A percentile compares a stretch with the other conserved stretches of the same genome.
These are phyloP conservation scores for Tribolium castaneum DNA, from an alignment of 1,140 invertebrate genomes.

Conservation along the genomic window DNA sequence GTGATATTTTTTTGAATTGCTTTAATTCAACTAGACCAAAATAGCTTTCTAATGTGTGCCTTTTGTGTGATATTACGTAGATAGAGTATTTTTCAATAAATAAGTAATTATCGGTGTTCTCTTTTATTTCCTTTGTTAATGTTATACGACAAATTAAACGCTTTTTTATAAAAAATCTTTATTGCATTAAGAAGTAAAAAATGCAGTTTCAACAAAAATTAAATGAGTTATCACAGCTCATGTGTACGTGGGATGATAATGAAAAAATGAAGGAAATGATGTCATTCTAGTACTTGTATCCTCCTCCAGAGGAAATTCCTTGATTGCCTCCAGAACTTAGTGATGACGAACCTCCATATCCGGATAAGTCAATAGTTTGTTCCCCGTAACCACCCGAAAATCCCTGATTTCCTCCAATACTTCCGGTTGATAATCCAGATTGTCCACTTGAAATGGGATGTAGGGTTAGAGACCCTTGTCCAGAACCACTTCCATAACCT, in stretches of 20 bases:
- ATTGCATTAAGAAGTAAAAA: background rate
- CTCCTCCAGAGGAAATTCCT: background rate
- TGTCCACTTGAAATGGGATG: constrained; percentile 1
- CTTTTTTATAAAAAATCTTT: background rate
- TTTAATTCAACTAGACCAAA: background rate
- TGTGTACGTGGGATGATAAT: background rate
- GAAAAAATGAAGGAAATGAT: background rate
- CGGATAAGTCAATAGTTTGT: background rate
- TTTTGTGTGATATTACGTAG: constrained; percentile 28
- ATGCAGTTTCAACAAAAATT: constrained; percentile 1
- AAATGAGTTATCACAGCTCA: constrained; percentile 30
- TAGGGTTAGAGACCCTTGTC: background rate
- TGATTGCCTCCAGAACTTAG: background rate
- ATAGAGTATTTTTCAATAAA: background rate
- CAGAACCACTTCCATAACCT: constrained; percentile 41
- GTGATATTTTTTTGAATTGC: constrained; percentile 32
- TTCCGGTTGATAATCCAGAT: background rate
- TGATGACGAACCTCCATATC: background rate
- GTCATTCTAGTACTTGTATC: constrained; percentile 18
- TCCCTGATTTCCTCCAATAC: background rate
- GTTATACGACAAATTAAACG: background rate
- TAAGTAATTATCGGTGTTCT: background rate
- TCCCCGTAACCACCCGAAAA: background rate
- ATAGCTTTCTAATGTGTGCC: constrained; percentile 26
- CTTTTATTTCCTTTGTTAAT: background rate